Base-by-base conservation (phyloP, 2,113 vertebrate species). In the Apeltes quadracus region DNA sequence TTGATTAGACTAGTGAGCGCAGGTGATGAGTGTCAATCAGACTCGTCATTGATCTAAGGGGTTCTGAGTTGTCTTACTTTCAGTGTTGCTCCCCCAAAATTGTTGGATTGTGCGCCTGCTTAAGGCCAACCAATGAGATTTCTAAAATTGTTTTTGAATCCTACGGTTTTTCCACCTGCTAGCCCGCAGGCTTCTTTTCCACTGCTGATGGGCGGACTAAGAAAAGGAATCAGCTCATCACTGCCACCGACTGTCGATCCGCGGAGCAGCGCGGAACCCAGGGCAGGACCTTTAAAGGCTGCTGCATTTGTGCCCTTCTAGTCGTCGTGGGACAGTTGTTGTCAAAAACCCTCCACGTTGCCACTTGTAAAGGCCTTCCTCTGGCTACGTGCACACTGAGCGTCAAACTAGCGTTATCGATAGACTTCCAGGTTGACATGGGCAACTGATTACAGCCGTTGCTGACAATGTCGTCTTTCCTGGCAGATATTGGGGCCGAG, bases 21-120 rank as follows among this genome's bases (percentile, higher is more conserved):
- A 48, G 5, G 3, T 43, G 43, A 64, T 56, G 18, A 12, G 13
- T 18, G 11, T n/a, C 34, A 23, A 20, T 70, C 25, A 22, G 39
- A 68, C n/a, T 32, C 61, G 15, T 29, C 39, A 69, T 46, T 67
- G 20, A 51, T 43, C n/a, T n/a, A 48, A 48, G 44, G 44, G 7
- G 44, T 8, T 9, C 18, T 3, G 20, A 48, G 7, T 48, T 43
- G 14, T n/a, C 44, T 20, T 48, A n/a, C 44, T 46, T 46, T 46
- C 44, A 46, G 44, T n/a, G 16, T 48, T n/a, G 10, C 5, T 48
- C 44, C n/a, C 18, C 44, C n/a, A 48, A 12, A 20, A 48, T n/a
- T n/a, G n/a, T n/a, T 50, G 48, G 20, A 50, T 50, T 50, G 48
- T 13, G 48, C 23, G 22, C 12, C 14, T 59, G 6, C 14, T 18